Conservation (phyloP, 1,140 invertebrate species). For the Oryzaephilus surinamensis region DNA sequence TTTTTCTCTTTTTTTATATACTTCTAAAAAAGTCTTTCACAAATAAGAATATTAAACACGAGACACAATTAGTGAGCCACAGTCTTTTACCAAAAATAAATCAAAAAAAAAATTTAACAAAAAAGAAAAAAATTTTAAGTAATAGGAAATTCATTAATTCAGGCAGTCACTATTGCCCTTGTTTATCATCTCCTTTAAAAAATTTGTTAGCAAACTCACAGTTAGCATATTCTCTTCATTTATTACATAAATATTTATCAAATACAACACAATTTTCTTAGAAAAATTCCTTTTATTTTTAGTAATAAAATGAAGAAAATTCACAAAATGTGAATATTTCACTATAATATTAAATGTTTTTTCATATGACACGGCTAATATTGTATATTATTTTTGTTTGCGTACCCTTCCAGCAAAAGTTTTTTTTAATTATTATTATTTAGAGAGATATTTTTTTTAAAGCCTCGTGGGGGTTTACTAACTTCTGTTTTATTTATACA, state of each 20-base stretch:
- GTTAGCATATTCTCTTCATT: conserved; percentile 17
- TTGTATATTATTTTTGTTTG: conserved; percentile 9
- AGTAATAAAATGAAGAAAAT: conserved; percentile 7
- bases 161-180: conserved; percentile 22
- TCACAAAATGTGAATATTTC: conserved; percentile 10
- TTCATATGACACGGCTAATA: conserved; percentile 13
- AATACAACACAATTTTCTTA: no score
- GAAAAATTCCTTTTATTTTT: neutral
- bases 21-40: conserved; percentile 35
- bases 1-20: conserved; percentile 33
- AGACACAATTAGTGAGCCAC: conserved; percentile 31
- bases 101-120: no score
- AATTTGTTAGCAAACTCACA: conserved; percentile 28
- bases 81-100: conserved; percentile 27
- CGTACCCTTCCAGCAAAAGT: conserved; percentile 33
- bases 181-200: conserved; percentile 6
- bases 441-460: conserved; percentile 25
- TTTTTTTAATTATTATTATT: conserved; percentile 13
- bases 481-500: conserved; percentile 18
- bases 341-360: conserved; percentile 1
- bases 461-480: conserved; percentile 30
- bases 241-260: neutral
- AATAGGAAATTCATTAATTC: neutral
- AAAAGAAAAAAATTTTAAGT: no score
- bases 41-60: conserved; percentile 31